Conservation (phyloP, 2,113 vertebrate species). For the Macroglossus sobrinus region DNA sequence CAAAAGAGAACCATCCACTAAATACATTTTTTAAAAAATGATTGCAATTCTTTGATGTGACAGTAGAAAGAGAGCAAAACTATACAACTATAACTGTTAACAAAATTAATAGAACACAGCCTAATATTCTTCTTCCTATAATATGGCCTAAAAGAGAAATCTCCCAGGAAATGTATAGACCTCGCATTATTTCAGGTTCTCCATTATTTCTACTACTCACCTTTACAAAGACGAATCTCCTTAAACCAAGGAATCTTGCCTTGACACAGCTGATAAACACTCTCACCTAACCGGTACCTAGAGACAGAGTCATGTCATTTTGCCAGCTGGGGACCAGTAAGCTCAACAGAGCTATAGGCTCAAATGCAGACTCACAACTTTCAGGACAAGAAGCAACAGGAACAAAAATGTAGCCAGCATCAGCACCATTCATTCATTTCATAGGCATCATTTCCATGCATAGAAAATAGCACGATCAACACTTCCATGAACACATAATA, state of each 20-base stretch:
- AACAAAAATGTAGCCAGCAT: background rate
- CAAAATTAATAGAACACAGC: background rate
- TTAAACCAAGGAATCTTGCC: slow-evolving; percentile 52
- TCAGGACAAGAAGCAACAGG: background rate
- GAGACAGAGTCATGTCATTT: background rate
- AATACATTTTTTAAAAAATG: background rate
- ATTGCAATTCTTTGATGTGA: background rate
- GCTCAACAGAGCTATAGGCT: background rate
- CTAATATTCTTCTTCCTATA: background rate
- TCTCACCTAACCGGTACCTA: slow-evolving; percentile 52
- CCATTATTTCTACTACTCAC: slow-evolving; percentile 41
- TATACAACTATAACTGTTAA: background rate
- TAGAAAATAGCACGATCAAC: background rate
- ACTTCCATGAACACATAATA: background rate
- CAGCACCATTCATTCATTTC: background rate
- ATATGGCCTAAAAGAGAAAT: background rate
- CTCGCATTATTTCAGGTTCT: background rate
- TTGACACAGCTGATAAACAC: slow-evolving; percentile 58
- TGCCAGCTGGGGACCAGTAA: background rate
- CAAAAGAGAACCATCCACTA: background rate
- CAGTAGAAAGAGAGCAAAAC: slow-evolving; percentile 6
- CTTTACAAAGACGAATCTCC: slow-evolving; percentile 67
- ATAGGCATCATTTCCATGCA: background rate
- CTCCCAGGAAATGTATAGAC: background rate
- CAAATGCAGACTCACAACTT: background rate